Percentiles rank a stretch among this genome's conserved stretches.
These are phyloP conservation scores for Euzophera pinguis DNA, from an alignment of 2,888 invertebrate species.

Conservation along the genomic window DNA sequence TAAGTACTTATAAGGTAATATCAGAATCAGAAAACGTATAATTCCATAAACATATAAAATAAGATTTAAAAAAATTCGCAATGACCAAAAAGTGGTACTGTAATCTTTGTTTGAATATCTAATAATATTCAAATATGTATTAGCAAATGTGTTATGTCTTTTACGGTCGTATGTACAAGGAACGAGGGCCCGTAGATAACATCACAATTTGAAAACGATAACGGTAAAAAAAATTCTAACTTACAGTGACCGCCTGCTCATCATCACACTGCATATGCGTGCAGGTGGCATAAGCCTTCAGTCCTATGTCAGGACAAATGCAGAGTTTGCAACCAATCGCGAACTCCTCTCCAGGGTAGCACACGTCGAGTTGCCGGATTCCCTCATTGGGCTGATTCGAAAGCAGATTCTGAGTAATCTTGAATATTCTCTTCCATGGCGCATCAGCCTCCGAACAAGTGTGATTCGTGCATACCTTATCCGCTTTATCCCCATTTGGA, in stretches of 20 bases:
- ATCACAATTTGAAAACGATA: too few species aligned
- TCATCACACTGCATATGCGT: conserved; percentile 43
- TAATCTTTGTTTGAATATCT: too few species aligned
- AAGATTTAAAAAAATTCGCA: too few species aligned
- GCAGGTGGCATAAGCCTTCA: conserved; percentile 56
- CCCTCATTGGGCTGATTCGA: conserved; percentile 34
- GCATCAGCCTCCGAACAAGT: conserved; percentile 42
- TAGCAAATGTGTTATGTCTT: too few species aligned
- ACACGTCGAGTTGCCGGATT: conserved; percentile 47
- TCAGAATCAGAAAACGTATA: too few species aligned
- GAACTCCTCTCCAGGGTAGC: conserved; percentile 65
- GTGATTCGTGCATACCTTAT: conserved; percentile 54
- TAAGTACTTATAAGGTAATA: too few species aligned
- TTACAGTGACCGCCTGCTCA: conserved; percentile 15
- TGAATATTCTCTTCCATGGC: conserved; percentile 51
- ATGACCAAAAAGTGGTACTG: too few species aligned
- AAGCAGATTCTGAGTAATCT: conserved; percentile 43
- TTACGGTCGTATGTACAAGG: too few species aligned
- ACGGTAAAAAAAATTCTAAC: background rate
- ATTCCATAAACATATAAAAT: too few species aligned
- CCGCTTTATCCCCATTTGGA: conserved; percentile 52
- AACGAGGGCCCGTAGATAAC: too few species aligned
- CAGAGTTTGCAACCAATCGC: conserved; percentile 61
- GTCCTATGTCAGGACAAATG: conserved; percentile 63
- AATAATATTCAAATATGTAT: too few species aligned